Evolutionary conservation across 1,140 invertebrate species (phyloP).

Genomic region (Macrocentrus cingulum): DNA sequence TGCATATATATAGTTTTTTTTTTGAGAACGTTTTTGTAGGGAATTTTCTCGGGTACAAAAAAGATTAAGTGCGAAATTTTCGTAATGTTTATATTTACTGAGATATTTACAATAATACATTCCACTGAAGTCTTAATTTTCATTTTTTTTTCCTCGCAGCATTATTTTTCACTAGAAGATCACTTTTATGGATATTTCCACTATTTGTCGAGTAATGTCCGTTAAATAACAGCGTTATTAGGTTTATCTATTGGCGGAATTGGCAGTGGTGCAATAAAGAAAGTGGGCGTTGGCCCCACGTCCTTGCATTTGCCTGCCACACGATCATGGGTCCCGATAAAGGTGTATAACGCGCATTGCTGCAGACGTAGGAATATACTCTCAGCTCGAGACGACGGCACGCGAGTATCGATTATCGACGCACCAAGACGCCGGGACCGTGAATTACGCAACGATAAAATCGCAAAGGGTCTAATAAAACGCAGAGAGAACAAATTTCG

Average conservation of each 20-base stretch:
- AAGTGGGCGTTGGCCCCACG: constrained; percentile 17
- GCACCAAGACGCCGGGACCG: background rate
- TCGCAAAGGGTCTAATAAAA: background rate
- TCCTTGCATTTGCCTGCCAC: constrained; percentile 14
- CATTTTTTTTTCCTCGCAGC: too few relatives aligned
- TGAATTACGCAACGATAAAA: constrained; percentile 24
- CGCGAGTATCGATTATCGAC: constrained; percentile 23
- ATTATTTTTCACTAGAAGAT: background rate
- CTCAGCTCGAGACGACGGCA: background rate
- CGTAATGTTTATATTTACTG: too few relatives aligned
- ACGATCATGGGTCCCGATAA: constrained; percentile 15
- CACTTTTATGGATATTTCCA: too few relatives aligned
- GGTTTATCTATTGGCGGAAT: constrained; percentile 3
- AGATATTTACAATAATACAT: too few relatives aligned
- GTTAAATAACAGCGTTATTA: constrained; percentile 21
- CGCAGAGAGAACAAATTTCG: background rate
- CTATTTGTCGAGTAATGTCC: background rate
- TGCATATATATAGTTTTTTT: too few relatives aligned
- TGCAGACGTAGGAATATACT: background rate
- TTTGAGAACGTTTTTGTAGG: too few relatives aligned
- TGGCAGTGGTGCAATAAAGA: constrained; percentile 1
- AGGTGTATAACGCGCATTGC: background rate
- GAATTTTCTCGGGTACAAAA: too few relatives aligned
- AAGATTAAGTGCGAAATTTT: too few relatives aligned
- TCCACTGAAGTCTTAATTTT: too few relatives aligned